Base-by-base conservation (phyloP, 2,113 vertebrate species). In the Leucopsar rothschildi region DNA sequence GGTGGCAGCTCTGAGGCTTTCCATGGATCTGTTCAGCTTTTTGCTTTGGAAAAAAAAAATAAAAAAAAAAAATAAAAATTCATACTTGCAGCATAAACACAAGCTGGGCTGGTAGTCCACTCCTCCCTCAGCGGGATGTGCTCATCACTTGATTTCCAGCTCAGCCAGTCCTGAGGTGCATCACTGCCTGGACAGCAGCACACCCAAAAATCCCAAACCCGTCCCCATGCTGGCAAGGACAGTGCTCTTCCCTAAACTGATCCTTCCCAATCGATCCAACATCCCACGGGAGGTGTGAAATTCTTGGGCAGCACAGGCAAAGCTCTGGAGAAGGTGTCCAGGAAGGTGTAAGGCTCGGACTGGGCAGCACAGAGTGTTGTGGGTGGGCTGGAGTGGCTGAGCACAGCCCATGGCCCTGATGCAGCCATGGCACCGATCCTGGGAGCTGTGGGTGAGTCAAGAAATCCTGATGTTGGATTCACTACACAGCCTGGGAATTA, bases 391-490 rank as follows among this genome's bases (percentile, higher is more conserved):
- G 44, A 31, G 71, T 1, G 2, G 72, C 73, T 53, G 17, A 82
- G 79, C 28, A 12, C 59, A 80, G 88, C 68, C 80, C 53, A 0
- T 12, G 70, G 90, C 53, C 72, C 75, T 9, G 42, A 4, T 2
- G 15, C 86, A 70, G 88, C 77, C 44, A 3, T 88, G 92, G 96
- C 95, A 82, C 33, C 0, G 84, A 35, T 89, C 93, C 93, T 85
- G 87, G 79, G 40, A 95, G 73, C 84, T 64, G 72, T 5, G 77
- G 94, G 53, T 44, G 70, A 96, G 39, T 75, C 95, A 79, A 84
- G 89, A 64, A 85, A 91, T 23, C 86, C 81, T 24, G 40, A 29
- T 68, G 89, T 10, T 92, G 45, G 29, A 59, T 33, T 59, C 87
- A 39, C 50, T 33, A 6, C 69, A 6, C 73, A 61, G 89, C 65